Evolutionary conservation across 2,888 invertebrate species (phyloP).

Genomic region (Nomada flava): DNA sequence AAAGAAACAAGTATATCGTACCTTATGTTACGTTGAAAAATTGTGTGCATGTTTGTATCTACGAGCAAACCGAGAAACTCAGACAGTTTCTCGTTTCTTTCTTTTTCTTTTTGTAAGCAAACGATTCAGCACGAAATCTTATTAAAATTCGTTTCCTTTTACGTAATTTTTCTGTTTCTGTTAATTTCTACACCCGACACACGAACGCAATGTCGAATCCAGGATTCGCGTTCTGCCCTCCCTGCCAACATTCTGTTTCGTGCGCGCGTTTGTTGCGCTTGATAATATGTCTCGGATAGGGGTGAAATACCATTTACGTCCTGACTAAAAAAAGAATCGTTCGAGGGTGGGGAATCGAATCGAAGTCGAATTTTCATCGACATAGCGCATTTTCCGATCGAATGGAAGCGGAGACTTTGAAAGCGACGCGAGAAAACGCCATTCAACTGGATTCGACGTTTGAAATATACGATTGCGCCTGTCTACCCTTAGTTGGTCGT

Average conservation of each 20-base stretch:
- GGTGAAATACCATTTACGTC: neutral
- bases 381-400: neutral
- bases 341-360: neutral
- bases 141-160: conserved; percentile 73
- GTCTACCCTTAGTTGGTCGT: conserved; percentile 75
- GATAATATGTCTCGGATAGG: neutral
- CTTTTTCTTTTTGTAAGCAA: conserved; percentile 46
- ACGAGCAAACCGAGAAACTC: conserved; percentile 52
- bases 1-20: conserved; percentile 14
- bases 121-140: conserved; percentile 75
- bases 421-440: neutral
- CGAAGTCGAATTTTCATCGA: conserved; percentile 5
- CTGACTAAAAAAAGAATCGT: neutral
- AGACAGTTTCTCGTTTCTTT: conserved; percentile 14
- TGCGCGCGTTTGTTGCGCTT: neutral
- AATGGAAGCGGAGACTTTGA: neutral
- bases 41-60: conserved; percentile 74
- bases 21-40: conserved; percentile 54
- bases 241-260: neutral
- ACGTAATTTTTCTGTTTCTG: conserved; percentile 48
- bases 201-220: conserved; percentile 56
- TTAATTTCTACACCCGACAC: conserved; percentile 53
- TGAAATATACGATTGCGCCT: conserved; percentile 68
- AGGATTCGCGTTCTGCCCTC: conserved; percentile 13
- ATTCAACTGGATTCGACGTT: conserved; percentile 61